phyloP scores from a whole-genome alignment of 2,113 vertebrate species.

The Xenopus tropicalis region DNA sequence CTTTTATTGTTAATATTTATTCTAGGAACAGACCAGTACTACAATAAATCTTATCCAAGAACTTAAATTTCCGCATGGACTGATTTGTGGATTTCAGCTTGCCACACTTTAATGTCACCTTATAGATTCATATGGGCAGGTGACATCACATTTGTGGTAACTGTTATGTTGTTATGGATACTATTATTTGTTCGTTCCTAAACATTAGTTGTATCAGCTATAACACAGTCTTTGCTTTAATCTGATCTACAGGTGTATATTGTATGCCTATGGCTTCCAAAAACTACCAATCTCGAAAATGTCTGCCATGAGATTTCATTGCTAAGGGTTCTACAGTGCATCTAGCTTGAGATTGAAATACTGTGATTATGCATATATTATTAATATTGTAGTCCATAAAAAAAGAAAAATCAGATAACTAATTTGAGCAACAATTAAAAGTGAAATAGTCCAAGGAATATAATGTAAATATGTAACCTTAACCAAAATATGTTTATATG shows the following conservation, averaged over 20 bases:
- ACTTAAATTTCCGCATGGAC: neutral
- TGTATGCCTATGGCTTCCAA: neutral
- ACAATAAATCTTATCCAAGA: neutral
- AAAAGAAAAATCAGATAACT: too few relatives aligned
- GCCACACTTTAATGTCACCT: neutral
- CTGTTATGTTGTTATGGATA: neutral
- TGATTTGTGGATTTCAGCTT: neutral
- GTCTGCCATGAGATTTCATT: neutral
- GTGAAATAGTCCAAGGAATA: too few relatives aligned
- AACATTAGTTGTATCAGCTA: neutral
- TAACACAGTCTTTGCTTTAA: neutral
- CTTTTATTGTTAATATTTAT: neutral
- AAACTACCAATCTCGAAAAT: neutral
- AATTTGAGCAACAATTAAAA: too few relatives aligned
- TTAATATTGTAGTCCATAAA: too few relatives aligned
- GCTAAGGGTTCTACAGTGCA: too few relatives aligned
- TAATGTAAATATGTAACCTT: too few relatives aligned
- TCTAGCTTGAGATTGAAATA: too few relatives aligned
- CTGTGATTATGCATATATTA: too few relatives aligned
- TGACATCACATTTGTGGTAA: conserved; percentile 4
- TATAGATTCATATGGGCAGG: neutral
- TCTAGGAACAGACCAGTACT: neutral
- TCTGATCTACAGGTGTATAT: neutral
- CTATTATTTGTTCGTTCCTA: neutral
- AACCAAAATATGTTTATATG: too few relatives aligned